phyloP scores from a whole-genome alignment of 2,888 invertebrate genomes.

The Cephalotes varians region DNA sequence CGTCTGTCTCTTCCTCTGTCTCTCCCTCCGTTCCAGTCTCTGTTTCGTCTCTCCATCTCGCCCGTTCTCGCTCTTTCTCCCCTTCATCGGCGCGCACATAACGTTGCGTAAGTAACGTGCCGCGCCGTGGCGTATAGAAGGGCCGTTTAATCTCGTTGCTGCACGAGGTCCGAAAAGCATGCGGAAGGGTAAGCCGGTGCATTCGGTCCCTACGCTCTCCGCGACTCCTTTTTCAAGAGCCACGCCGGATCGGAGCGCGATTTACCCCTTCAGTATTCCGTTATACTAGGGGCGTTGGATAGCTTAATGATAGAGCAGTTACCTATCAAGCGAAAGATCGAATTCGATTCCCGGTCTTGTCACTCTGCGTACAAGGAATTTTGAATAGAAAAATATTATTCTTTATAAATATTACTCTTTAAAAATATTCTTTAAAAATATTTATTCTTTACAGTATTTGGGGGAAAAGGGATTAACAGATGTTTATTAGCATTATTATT shows the following conservation, averaged over 20 bases:
- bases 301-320: conserved; percentile 22
- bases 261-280: conserved; percentile 8
- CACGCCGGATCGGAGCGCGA: neutral
- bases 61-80: conserved; percentile 37
- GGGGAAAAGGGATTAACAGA: too few species aligned
- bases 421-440: too few species aligned
- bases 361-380: neutral
- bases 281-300: neutral
- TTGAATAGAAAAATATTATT: neutral
- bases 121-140: conserved; percentile 61
- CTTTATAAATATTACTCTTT: too few species aligned
- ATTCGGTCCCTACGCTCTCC: conserved; percentile 28
- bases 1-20: conserved; percentile 52
- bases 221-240: conserved; percentile 14
- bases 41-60: conserved; percentile 7
- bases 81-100: conserved; percentile 48
- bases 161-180: conserved; percentile 63
- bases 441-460: too few species aligned
- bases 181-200: conserved; percentile 65
- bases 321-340: neutral
- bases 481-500: too few species aligned
- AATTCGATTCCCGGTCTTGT: neutral
- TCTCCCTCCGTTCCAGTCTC: conserved; percentile 39
- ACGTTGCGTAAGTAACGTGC: conserved; percentile 71
- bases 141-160: conserved; percentile 70